Base-by-base conservation (phyloP, 2,888 invertebrate genomes). In the Priapulus caudatus region DNA sequence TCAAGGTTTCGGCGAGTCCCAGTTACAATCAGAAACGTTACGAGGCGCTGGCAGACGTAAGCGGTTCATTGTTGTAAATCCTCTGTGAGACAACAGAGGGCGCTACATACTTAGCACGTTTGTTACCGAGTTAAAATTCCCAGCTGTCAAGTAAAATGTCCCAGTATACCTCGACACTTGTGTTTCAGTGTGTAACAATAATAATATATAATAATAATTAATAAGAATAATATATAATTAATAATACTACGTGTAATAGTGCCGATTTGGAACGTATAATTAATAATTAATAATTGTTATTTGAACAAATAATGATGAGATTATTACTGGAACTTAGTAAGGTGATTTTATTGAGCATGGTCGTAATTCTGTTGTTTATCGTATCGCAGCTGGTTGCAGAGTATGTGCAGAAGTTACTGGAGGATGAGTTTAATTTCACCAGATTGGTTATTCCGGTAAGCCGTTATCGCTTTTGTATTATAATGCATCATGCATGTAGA, bases 11-110 rank as follows among this genome's bases (percentile, higher is more conserved):
- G 23, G 74, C 77, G 33, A 76, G 81, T 59, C 75, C 77, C 53
- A 70, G 71, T 3, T 79, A 79, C 58, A 84, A 84, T 64, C 84
- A 84, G 64, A 75, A 75, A 46, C 77, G 80, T 58, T 86, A 86
- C 64, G 84, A 85, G 64, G 77, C 79, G 21, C 66, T 86, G 2
- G 84, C 84, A 4, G 77, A 79, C 64, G 81, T 77, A 54, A 56
- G 21, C 15, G 23, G 48, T 47, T 3, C 47, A 15, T 2, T 20
- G n/a, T n/a, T n/a, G n/a, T n/a, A n/a, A n/a, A n/a, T n/a, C n/a
- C n/a, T n/a, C n/a, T n/a, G n/a, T n/a, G n/a, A n/a, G n/a, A n/a
- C n/a, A n/a, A n/a, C n/a, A n/a, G n/a, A n/a, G n/a, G n/a, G n/a
- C n/a, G n/a, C n/a, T n/a, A n/a, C n/a, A n/a, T n/a, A n/a, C n/a